Evolutionary conservation across 2,113 vertebrate genomes (phyloP).

Genomic region (Podocnemis expansa): DNA sequence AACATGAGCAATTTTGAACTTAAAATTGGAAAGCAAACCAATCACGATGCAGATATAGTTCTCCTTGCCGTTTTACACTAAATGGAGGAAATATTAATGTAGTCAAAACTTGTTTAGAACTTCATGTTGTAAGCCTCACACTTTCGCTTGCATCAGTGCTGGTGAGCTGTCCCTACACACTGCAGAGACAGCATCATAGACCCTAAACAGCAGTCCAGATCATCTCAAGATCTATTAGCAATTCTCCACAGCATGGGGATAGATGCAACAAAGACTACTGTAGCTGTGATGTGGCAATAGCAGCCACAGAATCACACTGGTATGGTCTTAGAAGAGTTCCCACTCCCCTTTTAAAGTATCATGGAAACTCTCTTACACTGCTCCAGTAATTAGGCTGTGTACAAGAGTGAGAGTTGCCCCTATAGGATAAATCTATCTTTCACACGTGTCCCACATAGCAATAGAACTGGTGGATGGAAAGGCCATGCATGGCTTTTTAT

Average conservation of each 20-base stretch:
- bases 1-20: not conserved
- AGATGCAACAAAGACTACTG: not conserved
- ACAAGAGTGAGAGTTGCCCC: not conserved
- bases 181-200: not conserved
- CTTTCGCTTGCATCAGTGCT: accelerated
- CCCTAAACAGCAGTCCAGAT: not conserved
- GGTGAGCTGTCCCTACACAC: not conserved
- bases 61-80: not conserved
- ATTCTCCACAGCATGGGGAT: not conserved
- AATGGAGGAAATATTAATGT: not conserved
- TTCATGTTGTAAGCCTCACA: accelerated
- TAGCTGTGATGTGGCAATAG: not conserved
- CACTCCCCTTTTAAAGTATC: not conserved
- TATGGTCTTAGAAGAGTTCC: not conserved
- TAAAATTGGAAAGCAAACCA: not conserved
- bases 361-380: not conserved
- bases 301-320: not conserved
- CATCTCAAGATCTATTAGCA: not conserved
- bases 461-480: not conserved
- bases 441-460: not conserved
- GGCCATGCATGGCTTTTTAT: not conserved
- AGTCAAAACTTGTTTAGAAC: not conserved
- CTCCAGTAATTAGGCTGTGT: not conserved
- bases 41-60: not conserved
- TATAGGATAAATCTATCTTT: not conserved